A percentile compares a stretch with the other conserved stretches of the same genome.
These are phyloP conservation scores for Ceratosolen fusciceps DNA, from an alignment of 1,140 invertebrate species.

Conservation along the genomic window DNA sequence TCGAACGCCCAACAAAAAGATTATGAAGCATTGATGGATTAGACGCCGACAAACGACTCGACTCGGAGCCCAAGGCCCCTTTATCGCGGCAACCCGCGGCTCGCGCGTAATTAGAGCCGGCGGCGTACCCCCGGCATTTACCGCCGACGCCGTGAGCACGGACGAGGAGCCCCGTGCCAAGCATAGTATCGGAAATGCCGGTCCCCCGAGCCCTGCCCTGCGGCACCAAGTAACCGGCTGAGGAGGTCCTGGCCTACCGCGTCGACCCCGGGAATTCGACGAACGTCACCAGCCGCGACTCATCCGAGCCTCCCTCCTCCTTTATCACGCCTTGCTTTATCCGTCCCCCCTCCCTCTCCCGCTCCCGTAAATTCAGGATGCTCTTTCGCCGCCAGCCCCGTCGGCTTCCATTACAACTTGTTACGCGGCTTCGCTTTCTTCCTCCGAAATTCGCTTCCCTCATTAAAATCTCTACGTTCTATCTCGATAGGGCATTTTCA, in stretches of 20 bases:
- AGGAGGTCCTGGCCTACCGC: conserved; percentile 74
- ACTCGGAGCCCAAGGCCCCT: no score
- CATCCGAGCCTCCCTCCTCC: not conserved
- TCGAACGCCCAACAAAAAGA: no score
- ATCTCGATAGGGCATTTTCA: no score
- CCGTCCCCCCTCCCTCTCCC: no score
- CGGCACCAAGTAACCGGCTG: conserved; percentile 78
- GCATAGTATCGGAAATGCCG: conserved; percentile 76
- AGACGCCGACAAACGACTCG: no score
- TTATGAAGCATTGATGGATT: no score
- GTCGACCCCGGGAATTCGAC: conserved; percentile 77
- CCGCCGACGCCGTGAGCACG: conserved; percentile 82
- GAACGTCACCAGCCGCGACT: conserved; percentile 66
- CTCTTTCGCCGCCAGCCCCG: not conserved
- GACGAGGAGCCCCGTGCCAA: conserved; percentile 80
- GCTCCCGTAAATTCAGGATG: no score
- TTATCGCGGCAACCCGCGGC: not conserved
- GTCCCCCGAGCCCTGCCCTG: conserved; percentile 75
- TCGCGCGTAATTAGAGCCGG: conserved; percentile 31
- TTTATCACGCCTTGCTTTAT: not conserved
- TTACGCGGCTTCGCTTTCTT: not conserved
- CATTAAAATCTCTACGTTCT: no score
- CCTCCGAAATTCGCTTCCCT: not conserved
- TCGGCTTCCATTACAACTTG: no score
- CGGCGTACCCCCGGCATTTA: conserved; percentile 66